These are phyloP conservation scores for Pardalotus punctatus DNA, from an alignment of 2,113 vertebrate species.

Conservation along the genomic window DNA sequence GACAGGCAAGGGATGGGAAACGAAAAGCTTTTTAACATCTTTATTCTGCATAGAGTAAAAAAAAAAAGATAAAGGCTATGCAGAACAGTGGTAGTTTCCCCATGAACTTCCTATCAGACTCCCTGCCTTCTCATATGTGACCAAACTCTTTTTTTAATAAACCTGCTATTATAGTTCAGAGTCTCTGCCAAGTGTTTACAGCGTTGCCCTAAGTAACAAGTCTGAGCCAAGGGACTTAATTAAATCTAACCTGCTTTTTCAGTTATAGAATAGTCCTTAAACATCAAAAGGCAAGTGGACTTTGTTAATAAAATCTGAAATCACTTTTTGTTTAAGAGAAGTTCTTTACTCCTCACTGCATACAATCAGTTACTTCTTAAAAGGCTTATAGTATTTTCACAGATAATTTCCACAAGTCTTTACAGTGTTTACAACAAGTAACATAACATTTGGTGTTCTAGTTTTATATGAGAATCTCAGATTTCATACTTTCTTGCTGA, in stretches of 20 bases:
- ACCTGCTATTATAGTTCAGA: background rate
- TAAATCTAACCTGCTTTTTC: constrained; percentile 54
- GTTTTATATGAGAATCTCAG: background rate
- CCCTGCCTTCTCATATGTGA: background rate
- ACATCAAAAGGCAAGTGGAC: constrained; percentile 32
- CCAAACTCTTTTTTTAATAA: constrained; percentile 43
- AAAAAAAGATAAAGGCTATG: background rate
- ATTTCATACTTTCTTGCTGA: background rate
- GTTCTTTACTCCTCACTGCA: background rate
- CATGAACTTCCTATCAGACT: constrained; percentile 12
- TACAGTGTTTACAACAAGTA: background rate
- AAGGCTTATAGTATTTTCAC: background rate
- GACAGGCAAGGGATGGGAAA: background rate
- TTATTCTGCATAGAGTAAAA: background rate
- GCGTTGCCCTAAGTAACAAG: constrained; percentile 48
- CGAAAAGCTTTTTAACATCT: background rate
- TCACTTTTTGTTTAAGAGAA: background rate
- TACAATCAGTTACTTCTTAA: constrained; percentile 27
- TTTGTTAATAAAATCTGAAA: constrained; percentile 31
- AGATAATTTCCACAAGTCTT: constrained; percentile 11
- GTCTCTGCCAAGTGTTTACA: constrained; percentile 39
- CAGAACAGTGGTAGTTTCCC: background rate
- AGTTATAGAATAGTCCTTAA: constrained; percentile 22
- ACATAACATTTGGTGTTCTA: background rate
- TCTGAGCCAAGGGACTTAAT: constrained; percentile 53